These are phyloP conservation scores for Dryadula phaetusa DNA, from an alignment of 2,888 invertebrate species.

Conservation along the genomic window DNA sequence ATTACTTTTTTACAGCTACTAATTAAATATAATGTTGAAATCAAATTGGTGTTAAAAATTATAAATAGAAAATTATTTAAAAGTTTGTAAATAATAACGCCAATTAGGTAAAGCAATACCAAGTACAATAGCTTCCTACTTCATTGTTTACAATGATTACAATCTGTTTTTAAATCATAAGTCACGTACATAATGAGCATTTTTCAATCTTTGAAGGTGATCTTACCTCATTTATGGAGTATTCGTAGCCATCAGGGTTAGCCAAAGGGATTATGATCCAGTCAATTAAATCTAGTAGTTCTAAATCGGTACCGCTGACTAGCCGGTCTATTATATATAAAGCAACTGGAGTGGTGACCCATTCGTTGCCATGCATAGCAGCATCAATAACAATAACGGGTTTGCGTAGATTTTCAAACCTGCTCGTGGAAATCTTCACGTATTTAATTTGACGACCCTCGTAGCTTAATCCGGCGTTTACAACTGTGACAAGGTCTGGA, in stretches of 20 bases:
- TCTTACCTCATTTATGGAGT: slow-evolving; percentile 79
- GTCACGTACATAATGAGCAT: slow-evolving; percentile 33
- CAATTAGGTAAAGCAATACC: slow-evolving; percentile 1
- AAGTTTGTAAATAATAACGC: too few species aligned
- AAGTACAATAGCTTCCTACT: slow-evolving; percentile 5
- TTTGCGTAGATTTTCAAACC: slow-evolving; percentile 69
- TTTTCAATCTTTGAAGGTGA: slow-evolving; percentile 36
- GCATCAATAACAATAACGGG: slow-evolving; percentile 86
- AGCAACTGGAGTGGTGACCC: slow-evolving; percentile 88
- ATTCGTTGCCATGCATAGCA: slow-evolving; percentile 88
- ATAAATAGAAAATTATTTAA: too few species aligned
- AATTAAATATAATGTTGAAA: too few species aligned
- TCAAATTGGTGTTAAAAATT: too few species aligned
- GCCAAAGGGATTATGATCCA: slow-evolving; percentile 87
- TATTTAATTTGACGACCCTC: slow-evolving; percentile 85
- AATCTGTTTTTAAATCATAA: slow-evolving; percentile 26
- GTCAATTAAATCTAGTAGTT: slow-evolving; percentile 84
- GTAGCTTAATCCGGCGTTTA: slow-evolving; percentile 82
- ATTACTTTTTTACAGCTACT: too few species aligned
- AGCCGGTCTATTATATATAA: slow-evolving; percentile 87
- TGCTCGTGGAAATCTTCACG: slow-evolving; percentile 84
- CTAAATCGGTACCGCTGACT: slow-evolving; percentile 79
- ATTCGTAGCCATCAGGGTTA: slow-evolving; percentile 91
- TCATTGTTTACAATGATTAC: slow-evolving; percentile 12
- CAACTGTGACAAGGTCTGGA: slow-evolving; percentile 78